Base-by-base conservation (phyloP, 2,113 vertebrate genomes). In the Hylia prasina region DNA sequence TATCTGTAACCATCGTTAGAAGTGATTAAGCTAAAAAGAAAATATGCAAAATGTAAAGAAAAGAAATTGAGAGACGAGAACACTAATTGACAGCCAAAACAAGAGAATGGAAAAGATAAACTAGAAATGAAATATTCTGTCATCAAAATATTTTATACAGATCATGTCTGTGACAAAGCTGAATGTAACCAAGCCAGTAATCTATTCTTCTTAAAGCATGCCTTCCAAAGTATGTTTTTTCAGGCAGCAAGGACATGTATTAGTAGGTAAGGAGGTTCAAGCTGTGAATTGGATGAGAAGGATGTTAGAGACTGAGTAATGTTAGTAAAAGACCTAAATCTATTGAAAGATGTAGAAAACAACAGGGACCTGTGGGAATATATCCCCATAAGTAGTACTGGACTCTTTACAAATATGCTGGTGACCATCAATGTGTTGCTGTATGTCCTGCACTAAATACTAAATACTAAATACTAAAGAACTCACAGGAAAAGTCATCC, bases 141-240 rank as follows among this genome's bases (percentile, higher is more conserved):
- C 90, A 91, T 18, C 40, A 91, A 96, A 96, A 83, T 75, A 90
- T 82, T 94, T 93, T 53, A 65, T 56, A 80, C 3, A 64, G 58
- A 81, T 92, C 58, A 60, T 30, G 42, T 50, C 65, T 86, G 39
- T 65, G 60, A 81, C 50, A 93, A 91, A 80, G 73, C 11, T 71
- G 66, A 79, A 81, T 15, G 45, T 17, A 95, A 89, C 37, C 15
- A 82, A 88, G 50, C 50, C 83, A 92, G 58, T 71, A 90, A 86
- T 60, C 35, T 25, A 23, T n/a, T 57, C 19, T 95, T 40, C 33
- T 71, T 69, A 50, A 92, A 93, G 27, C 18, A 80, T 13, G 47
- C 68, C 17, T 93, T 96, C 91, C 92, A 73, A 92, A 87, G 53
- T 91, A 95, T 63, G 7, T 35, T 93, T 95, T 95, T 92, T 82